Evolutionary conservation across 2,797 vertebrate genomes (phyloP).

Genomic region (Acrossocheilus wenchowensis): DNA sequence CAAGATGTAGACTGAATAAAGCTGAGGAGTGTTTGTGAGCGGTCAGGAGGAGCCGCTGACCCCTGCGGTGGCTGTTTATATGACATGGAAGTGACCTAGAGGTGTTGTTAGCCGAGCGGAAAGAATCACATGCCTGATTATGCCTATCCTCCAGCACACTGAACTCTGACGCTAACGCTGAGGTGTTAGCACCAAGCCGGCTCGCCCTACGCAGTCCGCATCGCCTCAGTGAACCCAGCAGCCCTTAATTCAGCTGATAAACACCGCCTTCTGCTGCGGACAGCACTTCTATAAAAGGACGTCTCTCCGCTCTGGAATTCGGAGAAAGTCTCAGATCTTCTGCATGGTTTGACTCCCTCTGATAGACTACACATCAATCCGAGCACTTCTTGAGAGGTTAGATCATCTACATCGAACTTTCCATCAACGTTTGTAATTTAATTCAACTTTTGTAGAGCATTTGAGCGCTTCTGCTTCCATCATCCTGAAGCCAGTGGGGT

Average conservation of each 20-base stretch:
- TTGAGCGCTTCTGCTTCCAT: neutral
- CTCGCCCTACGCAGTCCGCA: neutral
- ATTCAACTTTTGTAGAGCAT: no score
- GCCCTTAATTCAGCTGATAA: neutral
- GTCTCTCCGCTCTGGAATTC: conserved; percentile 15
- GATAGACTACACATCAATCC: neutral
- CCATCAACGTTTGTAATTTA: neutral
- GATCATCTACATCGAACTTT: neutral
- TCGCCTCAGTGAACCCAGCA: neutral
- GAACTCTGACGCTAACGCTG: conserved; percentile 8
- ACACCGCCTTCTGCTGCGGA: neutral
- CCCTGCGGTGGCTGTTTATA: conserved; percentile 12
- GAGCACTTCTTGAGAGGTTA: neutral
- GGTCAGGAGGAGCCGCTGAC: neutral
- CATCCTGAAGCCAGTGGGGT: no score
- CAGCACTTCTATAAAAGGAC: conserved; percentile 22
- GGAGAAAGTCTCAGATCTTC: conserved; percentile 11
- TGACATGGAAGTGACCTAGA: conserved; percentile 23
- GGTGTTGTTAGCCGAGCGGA: conserved; percentile 30
- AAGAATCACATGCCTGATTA: conserved; percentile 48
- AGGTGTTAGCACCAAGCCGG: neutral
- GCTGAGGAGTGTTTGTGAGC: neutral
- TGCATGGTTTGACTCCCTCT: conserved; percentile 21
- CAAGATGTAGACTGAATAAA: neutral
- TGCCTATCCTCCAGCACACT: conserved; percentile 28